Base-by-base conservation (phyloP, 1,140 invertebrate species). In the Drosophila ananassae region DNA sequence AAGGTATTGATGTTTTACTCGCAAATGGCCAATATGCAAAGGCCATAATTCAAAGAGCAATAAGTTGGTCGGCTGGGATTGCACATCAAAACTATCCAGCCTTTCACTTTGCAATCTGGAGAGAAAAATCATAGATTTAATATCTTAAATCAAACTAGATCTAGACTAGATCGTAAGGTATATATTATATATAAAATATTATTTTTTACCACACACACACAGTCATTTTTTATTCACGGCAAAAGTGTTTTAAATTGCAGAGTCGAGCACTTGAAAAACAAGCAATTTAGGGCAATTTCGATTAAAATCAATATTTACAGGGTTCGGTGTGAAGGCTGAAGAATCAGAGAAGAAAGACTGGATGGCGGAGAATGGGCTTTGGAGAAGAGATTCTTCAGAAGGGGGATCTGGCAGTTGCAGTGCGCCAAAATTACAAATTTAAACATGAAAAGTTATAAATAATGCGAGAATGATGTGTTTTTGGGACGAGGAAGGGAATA, bases 401-500 rank as follows among this genome's bases (percentile, higher is more conserved):
- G 24, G 34, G 54, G 55, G 51, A 30, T 25, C 17, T 28, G 28
- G 34, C 25, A 28, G 39, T 60, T 74, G 56, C 52, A 76, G 79
- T 80, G 73, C 67, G 78, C 73, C 72, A 76, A 87, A 89, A 82
- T 87, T 87, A 87, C 83, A 87, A 89, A 87, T 89, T 87, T 87
- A 82, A 82, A 89, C 83, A 89, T 89, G 82, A 79, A 89, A 89
- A 76, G 79, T 89, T 89, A 87, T 87, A 87, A 87, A 87, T 87
- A 83, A 87, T 89, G 78, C 79, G 68, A 77, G 60, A 69, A 74
- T 71, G 73, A 85, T 63, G 55, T 69, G 59, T 68, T 51, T 8
- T 8, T 50, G 58, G 25, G 52, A 28, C 30, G 50, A 47, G 55
- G 59, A 24, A 25, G 44, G 66, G 28, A 39, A 47, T 50, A 47